Conservation (phyloP, 2,113 vertebrate species). For the Protomyctophum bolini region DNA sequence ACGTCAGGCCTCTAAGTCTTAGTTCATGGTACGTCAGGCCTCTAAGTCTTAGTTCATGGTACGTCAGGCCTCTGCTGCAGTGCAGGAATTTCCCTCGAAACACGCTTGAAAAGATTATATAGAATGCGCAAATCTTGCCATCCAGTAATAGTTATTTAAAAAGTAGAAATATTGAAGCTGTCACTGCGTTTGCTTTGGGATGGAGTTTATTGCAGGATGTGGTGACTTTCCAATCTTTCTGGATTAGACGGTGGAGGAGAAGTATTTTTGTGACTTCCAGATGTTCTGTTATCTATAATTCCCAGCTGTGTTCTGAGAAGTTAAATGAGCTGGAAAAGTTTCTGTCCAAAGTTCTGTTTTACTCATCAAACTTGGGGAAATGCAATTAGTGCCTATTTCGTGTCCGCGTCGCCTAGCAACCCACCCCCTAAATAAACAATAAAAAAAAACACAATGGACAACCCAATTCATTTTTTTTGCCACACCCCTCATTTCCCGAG, state of each 20-base stretch:
- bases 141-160: constrained; percentile 27
- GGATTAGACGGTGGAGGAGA: constrained; percentile 63
- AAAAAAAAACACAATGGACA: constrained; percentile 35
- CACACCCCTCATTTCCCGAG: constrained; percentile 65
- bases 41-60: background rate
- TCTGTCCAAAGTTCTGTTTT: constrained; percentile 73
- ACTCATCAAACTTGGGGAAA: constrained; percentile 74
- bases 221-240: constrained; percentile 68
- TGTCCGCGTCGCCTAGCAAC: constrained; percentile 65
- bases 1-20: background rate
- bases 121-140: constrained; percentile 34
- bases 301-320: constrained; percentile 73
- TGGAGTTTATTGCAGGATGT: constrained; percentile 65
- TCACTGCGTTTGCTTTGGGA: constrained; percentile 58
- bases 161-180: constrained; percentile 49
- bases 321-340: constrained; percentile 76
- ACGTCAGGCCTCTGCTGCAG: background rate
- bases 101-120: constrained; percentile 9
- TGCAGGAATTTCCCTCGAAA: constrained; percentile 21
- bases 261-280: constrained; percentile 76
- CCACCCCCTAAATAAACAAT: constrained; percentile 61
- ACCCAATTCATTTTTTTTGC: constrained; percentile 59
- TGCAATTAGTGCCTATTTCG: constrained; percentile 72
- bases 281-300: constrained; percentile 77
- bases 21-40: background rate